Conservation (phyloP, 1,140 invertebrate genomes). For the Apis dorsata region DNA sequence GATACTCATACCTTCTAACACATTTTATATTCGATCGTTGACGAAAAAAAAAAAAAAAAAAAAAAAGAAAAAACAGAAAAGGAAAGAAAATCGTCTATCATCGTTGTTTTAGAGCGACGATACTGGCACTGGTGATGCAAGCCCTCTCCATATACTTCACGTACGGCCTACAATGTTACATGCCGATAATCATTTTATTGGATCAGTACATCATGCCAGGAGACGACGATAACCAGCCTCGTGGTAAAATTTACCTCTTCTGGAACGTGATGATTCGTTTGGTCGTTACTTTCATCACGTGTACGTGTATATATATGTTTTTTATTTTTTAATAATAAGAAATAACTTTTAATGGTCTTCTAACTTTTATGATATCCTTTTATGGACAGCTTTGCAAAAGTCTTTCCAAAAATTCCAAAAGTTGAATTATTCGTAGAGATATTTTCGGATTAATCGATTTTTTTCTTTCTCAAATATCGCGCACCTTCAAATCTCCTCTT, state of each 20-base stretch:
- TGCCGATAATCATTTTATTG: constrained; percentile 65
- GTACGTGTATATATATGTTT: constrained; percentile 32
- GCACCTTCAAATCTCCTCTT: background rate
- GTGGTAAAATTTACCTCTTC: constrained; percentile 41
- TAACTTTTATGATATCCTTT: no score
- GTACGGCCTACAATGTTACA: constrained; percentile 66
- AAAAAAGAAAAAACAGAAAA: background rate
- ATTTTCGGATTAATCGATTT: background rate
- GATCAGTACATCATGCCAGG: constrained; percentile 54
- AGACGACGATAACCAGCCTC: constrained; percentile 46
- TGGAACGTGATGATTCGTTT: constrained; percentile 65
- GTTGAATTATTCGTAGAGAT: no score
- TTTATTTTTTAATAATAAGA: no score
- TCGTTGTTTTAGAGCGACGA: constrained; percentile 41
- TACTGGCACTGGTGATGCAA: constrained; percentile 63
- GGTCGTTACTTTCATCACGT: constrained; percentile 58
- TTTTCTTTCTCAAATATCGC: no score
- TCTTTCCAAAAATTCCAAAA: no score
- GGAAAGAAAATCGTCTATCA: background rate
- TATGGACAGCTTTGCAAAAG: no score
- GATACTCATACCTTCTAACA: no score
- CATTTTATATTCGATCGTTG: no score
- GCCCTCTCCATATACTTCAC: constrained; percentile 64
- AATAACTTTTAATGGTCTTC: no score
- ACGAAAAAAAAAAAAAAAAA: no score